These are phyloP conservation scores for Marmota monax DNA, from an alignment of 2,113 vertebrate genomes.

Conservation along the genomic window DNA sequence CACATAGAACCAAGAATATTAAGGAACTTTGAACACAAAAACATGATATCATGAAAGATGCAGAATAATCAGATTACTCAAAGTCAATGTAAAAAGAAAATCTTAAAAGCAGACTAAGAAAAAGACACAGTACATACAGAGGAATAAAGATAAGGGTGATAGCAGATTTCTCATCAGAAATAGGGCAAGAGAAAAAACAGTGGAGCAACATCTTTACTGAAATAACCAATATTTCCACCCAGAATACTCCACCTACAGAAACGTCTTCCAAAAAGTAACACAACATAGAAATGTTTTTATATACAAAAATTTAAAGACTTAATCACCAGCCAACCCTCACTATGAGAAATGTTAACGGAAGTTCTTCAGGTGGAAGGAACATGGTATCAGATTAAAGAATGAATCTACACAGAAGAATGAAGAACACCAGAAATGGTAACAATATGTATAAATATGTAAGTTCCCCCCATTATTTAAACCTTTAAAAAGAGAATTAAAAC, in stretches of 20 bases:
- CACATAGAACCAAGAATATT: too few relatives aligned
- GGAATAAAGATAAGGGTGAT: not conserved
- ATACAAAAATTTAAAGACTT: not conserved
- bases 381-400: not conserved
- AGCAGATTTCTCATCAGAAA: too few relatives aligned
- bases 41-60: too few relatives aligned
- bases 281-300: not conserved
- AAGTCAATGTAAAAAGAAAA: not conserved
- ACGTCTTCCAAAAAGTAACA: not conserved
- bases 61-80: not conserved
- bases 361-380: not conserved
- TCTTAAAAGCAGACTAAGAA: not conserved
- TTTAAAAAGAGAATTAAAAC: not conserved
- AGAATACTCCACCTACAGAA: not conserved
- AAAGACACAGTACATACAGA: not conserved
- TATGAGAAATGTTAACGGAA: not conserved
- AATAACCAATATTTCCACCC: not conserved
- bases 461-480: not conserved
- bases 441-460: not conserved
- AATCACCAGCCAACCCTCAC: not conserved
- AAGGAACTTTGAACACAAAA: too few relatives aligned
- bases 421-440: not conserved
- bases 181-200: not conserved
- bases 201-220: not conserved
- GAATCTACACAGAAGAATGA: not conserved